Conservation (phyloP, 2,797 vertebrate genomes). For the Lacerta agilis region DNA sequence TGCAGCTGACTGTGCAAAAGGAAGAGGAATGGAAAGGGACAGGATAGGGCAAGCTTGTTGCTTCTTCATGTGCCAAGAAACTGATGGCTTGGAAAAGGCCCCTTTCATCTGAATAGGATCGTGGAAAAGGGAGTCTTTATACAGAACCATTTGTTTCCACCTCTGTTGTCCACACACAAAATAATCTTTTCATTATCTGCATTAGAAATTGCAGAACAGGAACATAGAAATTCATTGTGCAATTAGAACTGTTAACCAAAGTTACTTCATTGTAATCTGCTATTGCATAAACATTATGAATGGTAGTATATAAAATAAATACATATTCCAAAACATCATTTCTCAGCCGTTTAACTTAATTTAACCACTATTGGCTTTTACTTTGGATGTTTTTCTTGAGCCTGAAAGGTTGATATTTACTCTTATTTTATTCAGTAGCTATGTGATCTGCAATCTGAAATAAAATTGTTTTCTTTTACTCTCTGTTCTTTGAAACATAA, state of each 20-base stretch:
- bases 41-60: background rate
- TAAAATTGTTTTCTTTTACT: slow-evolving; percentile 23
- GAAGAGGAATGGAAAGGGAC: too few relatives aligned
- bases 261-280: background rate
- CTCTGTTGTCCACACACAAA: slow-evolving; percentile 17
- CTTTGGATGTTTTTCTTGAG: background rate
- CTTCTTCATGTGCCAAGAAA: background rate
- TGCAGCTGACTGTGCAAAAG: background rate
- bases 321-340: background rate
- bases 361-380: background rate
- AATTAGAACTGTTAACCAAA: background rate
- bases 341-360: background rate
- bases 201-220: background rate
- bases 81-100: background rate
- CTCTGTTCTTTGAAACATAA: background rate
- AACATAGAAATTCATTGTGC: background rate
- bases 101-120: background rate
- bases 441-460: slow-evolving; percentile 39
- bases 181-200: background rate
- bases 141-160: background rate
- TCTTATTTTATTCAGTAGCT: slow-evolving; percentile 33
- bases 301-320: background rate
- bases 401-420: slow-evolving; percentile 20
- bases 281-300: background rate
- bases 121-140: background rate